These are phyloP conservation scores for Crotalus horridus DNA, from an alignment of 2,113 vertebrate genomes.

Conservation along the genomic window DNA sequence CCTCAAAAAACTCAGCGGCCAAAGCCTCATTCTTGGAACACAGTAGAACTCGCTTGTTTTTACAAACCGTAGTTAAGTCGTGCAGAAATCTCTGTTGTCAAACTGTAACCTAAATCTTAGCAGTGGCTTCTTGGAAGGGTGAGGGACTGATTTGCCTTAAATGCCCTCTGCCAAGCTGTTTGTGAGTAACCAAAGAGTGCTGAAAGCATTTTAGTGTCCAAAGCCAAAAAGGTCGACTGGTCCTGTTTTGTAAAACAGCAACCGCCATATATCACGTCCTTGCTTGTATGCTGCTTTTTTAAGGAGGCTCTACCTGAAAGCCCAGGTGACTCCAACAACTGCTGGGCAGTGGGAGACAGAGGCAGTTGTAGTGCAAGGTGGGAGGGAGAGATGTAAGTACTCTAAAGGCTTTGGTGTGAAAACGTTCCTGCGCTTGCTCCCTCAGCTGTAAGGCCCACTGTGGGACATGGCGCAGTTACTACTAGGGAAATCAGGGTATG, in stretches of 20 bases:
- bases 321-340: not conserved
- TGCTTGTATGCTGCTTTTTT: not conserved
- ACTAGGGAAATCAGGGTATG: not conserved
- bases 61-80: not conserved
- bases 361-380: too few relatives aligned
- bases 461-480: not conserved
- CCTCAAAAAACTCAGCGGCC: not conserved
- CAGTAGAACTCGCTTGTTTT: not conserved
- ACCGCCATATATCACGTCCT: too few relatives aligned
- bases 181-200: not conserved
- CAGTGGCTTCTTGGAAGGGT: not conserved
- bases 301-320: too few relatives aligned
- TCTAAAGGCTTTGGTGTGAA: not conserved
- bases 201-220: not conserved
- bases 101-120: not conserved
- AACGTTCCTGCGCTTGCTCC: not conserved
- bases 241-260: not conserved
- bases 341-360: not conserved
- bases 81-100: not conserved
- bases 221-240: not conserved
- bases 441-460: not conserved
- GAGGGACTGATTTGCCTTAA: not conserved
- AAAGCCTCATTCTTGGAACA: not conserved
- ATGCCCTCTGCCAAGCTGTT: not conserved
- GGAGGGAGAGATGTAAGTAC: not conserved